Evolutionary conservation across 92 coral and sea anemone genomes (phyloP).

Genomic region (Meandrina meandrites): DNA sequence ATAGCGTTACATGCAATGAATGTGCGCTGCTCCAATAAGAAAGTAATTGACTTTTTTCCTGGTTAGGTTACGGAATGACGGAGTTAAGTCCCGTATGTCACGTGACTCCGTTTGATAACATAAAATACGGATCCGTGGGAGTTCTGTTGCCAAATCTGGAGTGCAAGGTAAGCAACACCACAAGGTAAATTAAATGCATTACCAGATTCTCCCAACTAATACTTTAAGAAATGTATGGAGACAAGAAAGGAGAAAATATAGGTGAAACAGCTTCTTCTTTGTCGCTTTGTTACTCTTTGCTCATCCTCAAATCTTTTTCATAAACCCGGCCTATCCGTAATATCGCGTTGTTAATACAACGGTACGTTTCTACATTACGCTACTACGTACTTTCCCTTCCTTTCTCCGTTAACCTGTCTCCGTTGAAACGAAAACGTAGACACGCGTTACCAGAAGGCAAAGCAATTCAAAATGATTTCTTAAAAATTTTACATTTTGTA

Average conservation of each 20-base stretch:
- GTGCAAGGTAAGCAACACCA: conserved; percentile 66
- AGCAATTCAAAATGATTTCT: background rate
- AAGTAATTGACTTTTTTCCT: background rate
- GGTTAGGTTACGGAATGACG: conserved; percentile 89
- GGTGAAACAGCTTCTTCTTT: background rate
- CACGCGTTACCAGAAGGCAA: background rate
- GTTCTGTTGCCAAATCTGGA: conserved; percentile 74
- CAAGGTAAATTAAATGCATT: background rate
- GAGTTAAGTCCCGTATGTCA: conserved; percentile 73
- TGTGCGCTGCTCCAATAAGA: no score
- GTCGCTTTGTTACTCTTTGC: background rate
- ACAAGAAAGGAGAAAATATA: background rate
- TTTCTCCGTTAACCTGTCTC: no score
- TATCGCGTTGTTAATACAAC: no score
- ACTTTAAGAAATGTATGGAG: background rate
- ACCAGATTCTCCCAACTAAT: background rate
- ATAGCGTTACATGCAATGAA: no score
- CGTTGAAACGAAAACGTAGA: no score
- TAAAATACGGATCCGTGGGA: conserved; percentile 72
- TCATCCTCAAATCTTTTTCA: background rate
- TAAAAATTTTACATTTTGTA: background rate
- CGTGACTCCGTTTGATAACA: conserved; percentile 40
- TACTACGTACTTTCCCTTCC: no score
- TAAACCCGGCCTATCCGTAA: no score
- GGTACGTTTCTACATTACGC: no score